Evolutionary conservation across 64 coral and sea anemone genomes (phyloP), one percentile per base, ranked within the genome.

Genomic region (Actinia tenebrosa): DNA sequence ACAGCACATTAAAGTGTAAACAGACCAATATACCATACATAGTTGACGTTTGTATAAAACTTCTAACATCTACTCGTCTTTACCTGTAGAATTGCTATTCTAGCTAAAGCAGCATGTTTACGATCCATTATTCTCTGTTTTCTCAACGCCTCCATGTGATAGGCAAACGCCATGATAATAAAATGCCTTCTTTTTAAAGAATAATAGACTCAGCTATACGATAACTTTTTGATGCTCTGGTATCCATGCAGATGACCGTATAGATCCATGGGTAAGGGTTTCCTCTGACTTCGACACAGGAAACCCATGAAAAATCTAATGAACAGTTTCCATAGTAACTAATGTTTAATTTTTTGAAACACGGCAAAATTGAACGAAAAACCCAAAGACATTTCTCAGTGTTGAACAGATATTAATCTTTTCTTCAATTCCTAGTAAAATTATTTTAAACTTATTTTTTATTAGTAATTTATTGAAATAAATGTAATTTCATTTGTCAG

Each of bases 111-210:
- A 16, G 85, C 66, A 27, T 94, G 85, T 87, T 91, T 94, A 77
- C 86, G 81, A 7, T 94, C 93, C 63, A 94, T 86, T 23, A 94
- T 77, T 62, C 93, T 89, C 80, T 94, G 93, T 78, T 91, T 91
- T 60, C 93, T 87, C 46, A 94, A 56, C 10, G 93, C 93, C 80
- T 94, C 93, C 80, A 84, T 94, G 80, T 94, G 93, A 78, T 90
- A 94, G 47, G 93, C 93, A 68, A 83, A 84, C 30, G 93, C 93
- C 93, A 94, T 94, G 69, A 54, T 85, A 16, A 59, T 13, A 44
- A 85, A 85, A 85, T 61, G 18, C 79, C 50, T 53, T 81, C 5
- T 81, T 52, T 81, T 8, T 17, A 79, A 37, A 10, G 11, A 47
- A 20, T 14, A 1, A 37, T 3, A 3, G 11, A 30, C 7, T 27